A percentile compares a stretch with the other conserved stretches of the same genome.
Evolutionary conservation across 2,113 vertebrate genomes (phyloP).

Genomic region (Heliornis fulica): DNA sequence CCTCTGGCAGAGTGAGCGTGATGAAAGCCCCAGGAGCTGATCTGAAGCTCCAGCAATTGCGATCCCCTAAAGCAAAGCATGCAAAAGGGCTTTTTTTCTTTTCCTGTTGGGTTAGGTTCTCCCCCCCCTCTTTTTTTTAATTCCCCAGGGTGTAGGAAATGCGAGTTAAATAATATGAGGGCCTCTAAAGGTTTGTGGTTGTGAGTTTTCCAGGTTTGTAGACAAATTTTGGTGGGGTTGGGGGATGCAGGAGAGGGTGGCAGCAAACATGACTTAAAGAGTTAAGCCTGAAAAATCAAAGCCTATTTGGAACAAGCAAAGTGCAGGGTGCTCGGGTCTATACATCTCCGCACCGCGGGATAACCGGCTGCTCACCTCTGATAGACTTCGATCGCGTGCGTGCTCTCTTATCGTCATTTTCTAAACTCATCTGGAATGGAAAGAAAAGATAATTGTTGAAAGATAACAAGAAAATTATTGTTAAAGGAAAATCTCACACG

Average conservation of each 20-base stretch:
- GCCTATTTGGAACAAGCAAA: neutral
- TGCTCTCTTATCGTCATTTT: slow-evolving; percentile 89
- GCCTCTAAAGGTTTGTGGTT: neutral
- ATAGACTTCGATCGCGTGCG: slow-evolving; percentile 92
- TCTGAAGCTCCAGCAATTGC: slow-evolving; percentile 17
- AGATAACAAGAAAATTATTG: neutral
- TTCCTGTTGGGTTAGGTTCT: no score
- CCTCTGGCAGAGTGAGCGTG: neutral
- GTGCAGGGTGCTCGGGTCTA: neutral
- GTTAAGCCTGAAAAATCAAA: neutral
- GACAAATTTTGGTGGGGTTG: neutral
- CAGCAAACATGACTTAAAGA: neutral
- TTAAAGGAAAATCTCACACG: neutral
- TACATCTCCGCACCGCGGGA: neutral
- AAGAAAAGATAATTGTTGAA: neutral
- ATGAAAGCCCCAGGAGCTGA: slow-evolving; percentile 37
- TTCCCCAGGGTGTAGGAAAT: neutral
- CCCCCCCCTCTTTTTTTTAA: neutral
- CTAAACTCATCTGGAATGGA: slow-evolving; percentile 90
- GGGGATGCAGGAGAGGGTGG: no score
- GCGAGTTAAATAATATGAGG: neutral
- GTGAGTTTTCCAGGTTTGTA: neutral
- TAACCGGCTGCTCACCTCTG: slow-evolving; percentile 80
- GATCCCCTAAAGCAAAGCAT: neutral
- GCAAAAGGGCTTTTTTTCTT: neutral